These are phyloP conservation scores for Chionodraco myersi DNA, from an alignment of 2,113 vertebrate species.

Conservation along the genomic window DNA sequence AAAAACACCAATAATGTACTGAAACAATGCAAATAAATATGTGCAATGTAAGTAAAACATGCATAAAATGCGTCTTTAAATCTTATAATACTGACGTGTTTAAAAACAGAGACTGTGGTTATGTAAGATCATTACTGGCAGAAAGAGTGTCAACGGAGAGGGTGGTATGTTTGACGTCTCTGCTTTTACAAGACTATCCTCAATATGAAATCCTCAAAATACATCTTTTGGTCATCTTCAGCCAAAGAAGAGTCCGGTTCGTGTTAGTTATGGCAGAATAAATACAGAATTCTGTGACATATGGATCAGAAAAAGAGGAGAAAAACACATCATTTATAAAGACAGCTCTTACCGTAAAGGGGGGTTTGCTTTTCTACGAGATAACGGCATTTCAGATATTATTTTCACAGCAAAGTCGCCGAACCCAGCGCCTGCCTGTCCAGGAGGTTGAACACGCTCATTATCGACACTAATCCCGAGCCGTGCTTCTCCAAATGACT, in stretches of 20 bases:
- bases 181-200: slow-evolving; percentile 14
- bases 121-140: neutral
- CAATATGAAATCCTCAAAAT: slow-evolving; percentile 19
- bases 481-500: slow-evolving; percentile 51
- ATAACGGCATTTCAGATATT: slow-evolving; percentile 38
- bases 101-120: neutral
- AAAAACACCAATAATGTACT: slow-evolving; percentile 4
- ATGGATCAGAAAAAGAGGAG: slow-evolving; percentile 26
- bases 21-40: slow-evolving; percentile 8
- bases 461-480: slow-evolving; percentile 63
- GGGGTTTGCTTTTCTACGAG: slow-evolving; percentile 68
- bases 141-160: slow-evolving; percentile 10
- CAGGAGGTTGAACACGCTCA: slow-evolving; percentile 43
- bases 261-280: neutral
- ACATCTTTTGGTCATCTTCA: slow-evolving; percentile 28
- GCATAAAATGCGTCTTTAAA: slow-evolving; percentile 29
- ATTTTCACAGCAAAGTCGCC: slow-evolving; percentile 46
- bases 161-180: neutral
- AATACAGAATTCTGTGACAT: slow-evolving; percentile 27
- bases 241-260: slow-evolving; percentile 3
- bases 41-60: slow-evolving; percentile 15
- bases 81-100: slow-evolving; percentile 15
- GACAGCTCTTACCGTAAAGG: slow-evolving; percentile 67
- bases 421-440: slow-evolving; percentile 21
- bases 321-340: slow-evolving; percentile 26